A percentile compares a stretch with the other conserved stretches of the same genome.
Conservation (phyloP, 2,888 invertebrate genomes). For the Azorinus chamasolen region DNA sequence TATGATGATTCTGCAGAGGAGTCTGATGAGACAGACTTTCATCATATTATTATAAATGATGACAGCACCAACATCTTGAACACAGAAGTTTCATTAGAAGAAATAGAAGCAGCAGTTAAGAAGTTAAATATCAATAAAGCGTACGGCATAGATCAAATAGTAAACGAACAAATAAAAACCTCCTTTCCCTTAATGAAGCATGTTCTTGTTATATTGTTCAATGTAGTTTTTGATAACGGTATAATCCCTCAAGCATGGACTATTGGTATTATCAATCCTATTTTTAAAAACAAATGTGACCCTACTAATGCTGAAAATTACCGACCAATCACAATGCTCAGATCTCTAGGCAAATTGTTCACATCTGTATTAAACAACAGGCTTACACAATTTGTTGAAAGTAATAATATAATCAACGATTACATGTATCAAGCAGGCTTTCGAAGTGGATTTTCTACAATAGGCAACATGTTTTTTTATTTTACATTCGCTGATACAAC, state of each 20-base stretch:
- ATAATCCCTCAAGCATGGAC: conserved; percentile 23
- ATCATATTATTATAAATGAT: too few species aligned
- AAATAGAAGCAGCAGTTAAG: conserved; percentile 1
- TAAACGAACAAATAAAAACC: conserved; percentile 26
- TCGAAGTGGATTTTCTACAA: conserved; percentile 2
- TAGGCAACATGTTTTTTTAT: conserved; percentile 28
- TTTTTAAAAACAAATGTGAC: conserved; percentile 31
- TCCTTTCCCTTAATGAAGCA: conserved; percentile 2
- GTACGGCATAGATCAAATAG: conserved; percentile 15
- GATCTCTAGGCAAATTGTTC: conserved; percentile 31
- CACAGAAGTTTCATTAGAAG: too few species aligned
- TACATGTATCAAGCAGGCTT: conserved; percentile 30
- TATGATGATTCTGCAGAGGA: too few species aligned
- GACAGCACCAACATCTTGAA: too few species aligned
- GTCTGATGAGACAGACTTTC: too few species aligned
- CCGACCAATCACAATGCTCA: conserved; percentile 28
- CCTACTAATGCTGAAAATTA: conserved; percentile 13
- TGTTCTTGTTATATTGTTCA: conserved; percentile 17
- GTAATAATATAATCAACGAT: not conserved
- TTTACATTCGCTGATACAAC: conserved; percentile 16
- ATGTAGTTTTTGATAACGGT: conserved; percentile 12
- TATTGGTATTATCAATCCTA: conserved; percentile 19
- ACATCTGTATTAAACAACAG: conserved; percentile 28
- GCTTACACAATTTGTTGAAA: conserved; percentile 4
- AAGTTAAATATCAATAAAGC: conserved; percentile 15